A percentile compares a stretch with the other conserved stretches of the same genome.
phyloP scores from a whole-genome alignment of 1,140 invertebrate species.

The Thaumatotibia leucotreta region DNA sequence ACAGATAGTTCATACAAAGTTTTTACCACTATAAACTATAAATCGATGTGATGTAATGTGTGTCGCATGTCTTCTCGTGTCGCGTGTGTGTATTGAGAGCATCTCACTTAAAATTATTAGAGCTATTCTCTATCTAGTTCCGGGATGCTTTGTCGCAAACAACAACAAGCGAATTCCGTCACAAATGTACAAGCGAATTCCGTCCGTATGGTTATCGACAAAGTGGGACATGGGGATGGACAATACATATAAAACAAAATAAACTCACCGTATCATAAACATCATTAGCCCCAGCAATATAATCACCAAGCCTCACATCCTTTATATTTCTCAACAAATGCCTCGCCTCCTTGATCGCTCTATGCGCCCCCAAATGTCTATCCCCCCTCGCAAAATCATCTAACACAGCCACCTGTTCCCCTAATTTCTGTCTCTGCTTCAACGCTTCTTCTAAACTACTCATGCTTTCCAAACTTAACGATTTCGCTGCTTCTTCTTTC shows the following conservation, averaged over 20 bases:
- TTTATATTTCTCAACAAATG: slow-evolving; percentile 77
- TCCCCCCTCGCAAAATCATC: slow-evolving; percentile 77
- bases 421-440: slow-evolving; percentile 43
- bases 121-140: too few species aligned
- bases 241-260: neutral
- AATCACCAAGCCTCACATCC: slow-evolving; percentile 69
- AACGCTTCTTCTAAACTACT: slow-evolving; percentile 56
- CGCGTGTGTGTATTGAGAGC: too few species aligned
- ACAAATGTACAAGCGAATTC: too few species aligned
- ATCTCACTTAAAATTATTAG: too few species aligned
- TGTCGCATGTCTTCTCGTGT: too few species aligned
- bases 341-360: slow-evolving; percentile 78
- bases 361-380: slow-evolving; percentile 78
- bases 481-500: slow-evolving; percentile 42
- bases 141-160: too few species aligned
- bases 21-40: too few species aligned
- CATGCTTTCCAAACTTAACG: slow-evolving; percentile 59
- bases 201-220: too few species aligned
- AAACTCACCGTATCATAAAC: slow-evolving; percentile 70
- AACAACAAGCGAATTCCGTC: too few species aligned
- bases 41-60: too few species aligned
- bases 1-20: too few species aligned
- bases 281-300: slow-evolving; percentile 64
- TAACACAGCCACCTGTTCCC: slow-evolving; percentile 62
- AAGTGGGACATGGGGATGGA: too few species aligned